Percentiles rank a stretch among this genome's conserved stretches.
Conservation (phyloP, 35 echinoderm and acorn worm species). For the Amphiura filiformis region DNA sequence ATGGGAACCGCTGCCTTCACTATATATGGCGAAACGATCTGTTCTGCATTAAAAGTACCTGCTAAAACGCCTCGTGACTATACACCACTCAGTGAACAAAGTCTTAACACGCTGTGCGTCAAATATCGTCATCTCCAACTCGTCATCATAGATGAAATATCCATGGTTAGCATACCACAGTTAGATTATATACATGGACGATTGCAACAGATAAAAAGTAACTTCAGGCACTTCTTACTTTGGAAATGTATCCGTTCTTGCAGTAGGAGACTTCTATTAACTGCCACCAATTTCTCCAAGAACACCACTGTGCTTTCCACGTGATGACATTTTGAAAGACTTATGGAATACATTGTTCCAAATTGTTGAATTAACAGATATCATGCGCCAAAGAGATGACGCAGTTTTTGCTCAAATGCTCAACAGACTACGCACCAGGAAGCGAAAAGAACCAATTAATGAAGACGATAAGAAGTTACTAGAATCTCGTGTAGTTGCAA, state of each 20-base stretch:
- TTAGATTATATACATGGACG: constrained; percentile 52
- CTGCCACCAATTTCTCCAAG: constrained; percentile 28
- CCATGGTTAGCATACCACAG: constrained; percentile 49
- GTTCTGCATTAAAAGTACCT: constrained; percentile 49
- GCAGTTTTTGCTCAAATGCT: constrained; percentile 11
- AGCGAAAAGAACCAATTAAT: not conserved
- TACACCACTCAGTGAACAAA: constrained; percentile 58
- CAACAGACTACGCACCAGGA: constrained; percentile 8
- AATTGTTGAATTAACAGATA: constrained; percentile 32
- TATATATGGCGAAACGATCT: constrained; percentile 52
- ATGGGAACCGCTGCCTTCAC: constrained; percentile 57
- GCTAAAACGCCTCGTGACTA: constrained; percentile 31
- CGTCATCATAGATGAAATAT: constrained; percentile 82
- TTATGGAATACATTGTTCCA: constrained; percentile 30
- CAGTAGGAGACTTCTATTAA: constrained; percentile 46
- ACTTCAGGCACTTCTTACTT: constrained; percentile 34
- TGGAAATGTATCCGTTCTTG: constrained; percentile 45
- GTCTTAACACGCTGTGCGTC: constrained; percentile 41
- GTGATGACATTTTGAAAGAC: not conserved
- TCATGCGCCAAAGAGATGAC: constrained; percentile 68
- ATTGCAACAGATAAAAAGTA: constrained; percentile 46
- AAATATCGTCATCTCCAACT: constrained; percentile 51
- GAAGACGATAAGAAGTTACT: not conserved
- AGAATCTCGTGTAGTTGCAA: not conserved
- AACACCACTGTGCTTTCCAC: not conserved